Conservation (phyloP, 2,113 vertebrate species). For the Seriola dumerili region DNA sequence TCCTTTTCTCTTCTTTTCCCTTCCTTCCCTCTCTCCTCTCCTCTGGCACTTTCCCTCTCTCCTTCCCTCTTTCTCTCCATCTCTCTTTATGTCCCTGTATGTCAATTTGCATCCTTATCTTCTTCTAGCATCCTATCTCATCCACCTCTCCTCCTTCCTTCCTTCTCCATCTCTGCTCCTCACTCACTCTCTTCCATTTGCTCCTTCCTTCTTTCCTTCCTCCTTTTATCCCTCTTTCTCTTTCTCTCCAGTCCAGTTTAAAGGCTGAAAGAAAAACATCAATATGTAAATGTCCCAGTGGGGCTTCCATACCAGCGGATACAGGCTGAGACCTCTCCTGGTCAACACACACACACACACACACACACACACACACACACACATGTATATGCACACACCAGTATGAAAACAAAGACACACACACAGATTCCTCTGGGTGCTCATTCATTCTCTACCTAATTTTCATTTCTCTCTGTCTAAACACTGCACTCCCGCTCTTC, state of each 20-base stretch:
- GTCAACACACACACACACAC: background rate
- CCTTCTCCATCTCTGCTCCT: background rate
- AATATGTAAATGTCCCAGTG: slow-evolving; percentile 39
- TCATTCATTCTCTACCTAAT: slow-evolving; percentile 27
- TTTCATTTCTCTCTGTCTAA: slow-evolving; percentile 38
- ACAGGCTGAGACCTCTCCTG: background rate
- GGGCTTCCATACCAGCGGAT: slow-evolving; percentile 20
- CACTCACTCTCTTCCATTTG: background rate
- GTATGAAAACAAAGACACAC: background rate
- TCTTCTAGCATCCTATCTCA: background rate
- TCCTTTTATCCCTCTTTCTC: background rate
- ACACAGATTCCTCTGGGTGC: slow-evolving; percentile 10
- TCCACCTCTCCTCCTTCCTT: background rate
- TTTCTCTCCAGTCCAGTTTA: background rate
- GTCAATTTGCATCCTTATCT: background rate
- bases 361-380: too few species aligned
- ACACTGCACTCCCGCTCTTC: slow-evolving; percentile 16
- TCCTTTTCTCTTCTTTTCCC: background rate
- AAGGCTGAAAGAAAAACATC: slow-evolving; percentile 6
- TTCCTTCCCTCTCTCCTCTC: background rate
- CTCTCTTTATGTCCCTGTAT: background rate
- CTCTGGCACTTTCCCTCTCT: background rate
- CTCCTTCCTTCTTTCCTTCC: too few species aligned
- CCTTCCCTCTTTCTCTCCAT: too few species aligned
- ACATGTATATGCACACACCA: background rate